Conservation (phyloP, 2,113 vertebrate species). For the Siphamia tubifer region DNA sequence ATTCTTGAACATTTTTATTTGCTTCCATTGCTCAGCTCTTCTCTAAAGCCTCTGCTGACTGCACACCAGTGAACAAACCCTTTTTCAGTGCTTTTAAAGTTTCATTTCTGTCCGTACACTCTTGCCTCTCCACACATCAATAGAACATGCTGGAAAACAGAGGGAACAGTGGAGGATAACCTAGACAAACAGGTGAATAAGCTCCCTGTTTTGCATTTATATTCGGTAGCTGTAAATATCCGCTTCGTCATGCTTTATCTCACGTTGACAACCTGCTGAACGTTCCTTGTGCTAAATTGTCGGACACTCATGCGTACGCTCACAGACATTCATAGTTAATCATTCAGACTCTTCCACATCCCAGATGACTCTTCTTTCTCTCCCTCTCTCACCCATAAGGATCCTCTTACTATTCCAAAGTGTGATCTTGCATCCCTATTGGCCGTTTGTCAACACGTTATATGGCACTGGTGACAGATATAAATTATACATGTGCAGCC, state of each 20-base stretch:
- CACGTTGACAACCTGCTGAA: conserved; percentile 6
- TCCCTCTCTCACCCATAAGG: conserved; percentile 14
- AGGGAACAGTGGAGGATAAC: background rate
- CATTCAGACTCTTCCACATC: background rate
- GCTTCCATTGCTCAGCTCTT: too few species aligned
- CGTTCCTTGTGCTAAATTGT: background rate
- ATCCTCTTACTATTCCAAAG: conserved; percentile 36
- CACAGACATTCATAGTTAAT: conserved; percentile 10
- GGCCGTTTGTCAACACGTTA: conserved; percentile 27
- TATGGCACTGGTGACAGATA: conserved; percentile 45
- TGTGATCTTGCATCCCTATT: conserved; percentile 7
- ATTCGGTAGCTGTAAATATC: conserved; percentile 40
- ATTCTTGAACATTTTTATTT: too few species aligned
- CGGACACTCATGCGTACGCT: background rate
- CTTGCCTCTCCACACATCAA: background rate
- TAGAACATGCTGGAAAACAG: background rate
- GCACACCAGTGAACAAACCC: too few species aligned
- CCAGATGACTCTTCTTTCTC: conserved; percentile 7
- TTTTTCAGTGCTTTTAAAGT: background rate
- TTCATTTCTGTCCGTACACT: too few species aligned
- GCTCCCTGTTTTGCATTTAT: conserved; percentile 56
- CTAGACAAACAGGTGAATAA: background rate
- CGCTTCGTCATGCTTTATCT: background rate
- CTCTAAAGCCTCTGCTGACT: too few species aligned
- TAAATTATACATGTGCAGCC: conserved; percentile 66